Evolutionary conservation across 64 coral and sea anemone genomes (phyloP).

Genomic region (Dendrophyllia cribrosa): DNA sequence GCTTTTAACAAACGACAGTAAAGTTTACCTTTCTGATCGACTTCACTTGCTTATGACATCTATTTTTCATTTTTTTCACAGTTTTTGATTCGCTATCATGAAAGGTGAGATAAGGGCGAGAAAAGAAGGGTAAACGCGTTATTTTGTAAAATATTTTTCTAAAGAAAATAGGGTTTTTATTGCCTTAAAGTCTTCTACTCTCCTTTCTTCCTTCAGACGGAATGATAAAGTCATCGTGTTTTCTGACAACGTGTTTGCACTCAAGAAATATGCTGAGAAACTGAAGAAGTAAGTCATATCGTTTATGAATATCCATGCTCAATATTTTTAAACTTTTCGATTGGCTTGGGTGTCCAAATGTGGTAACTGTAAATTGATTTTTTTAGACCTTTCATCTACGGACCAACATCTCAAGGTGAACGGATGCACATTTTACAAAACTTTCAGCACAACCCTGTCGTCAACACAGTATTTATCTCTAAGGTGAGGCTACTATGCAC

Average conservation of each 20-base stretch:
- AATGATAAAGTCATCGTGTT: constrained; percentile 99
- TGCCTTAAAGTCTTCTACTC: not conserved
- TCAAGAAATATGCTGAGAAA: constrained; percentile 94
- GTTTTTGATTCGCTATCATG: constrained; percentile 96
- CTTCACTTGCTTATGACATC: not conserved
- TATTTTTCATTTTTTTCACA: constrained; percentile 19
- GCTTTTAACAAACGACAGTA: too few species aligned
- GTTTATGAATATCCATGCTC: not conserved
- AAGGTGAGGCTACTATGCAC: constrained; percentile 66
- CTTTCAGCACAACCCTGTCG: constrained; percentile 99
- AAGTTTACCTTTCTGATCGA: too few species aligned
- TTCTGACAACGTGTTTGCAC: constrained; percentile 98
- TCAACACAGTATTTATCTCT: constrained; percentile 99
- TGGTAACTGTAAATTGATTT: not conserved
- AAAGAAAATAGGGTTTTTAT: not conserved
- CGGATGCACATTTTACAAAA: constrained; percentile 99
- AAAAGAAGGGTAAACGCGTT: not conserved
- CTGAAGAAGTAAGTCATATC: constrained; percentile 84
- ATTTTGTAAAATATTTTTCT: not conserved
- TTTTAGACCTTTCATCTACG: constrained; percentile 97
- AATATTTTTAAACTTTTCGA: not conserved
- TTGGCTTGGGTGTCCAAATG: not conserved
- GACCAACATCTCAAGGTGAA: constrained; percentile 94
- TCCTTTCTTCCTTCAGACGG: constrained; percentile 67
- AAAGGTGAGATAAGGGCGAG: constrained; percentile 70